Conservation (phyloP, 2,113 vertebrate genomes). For the Boulengeromyrus knoepffleri region DNA sequence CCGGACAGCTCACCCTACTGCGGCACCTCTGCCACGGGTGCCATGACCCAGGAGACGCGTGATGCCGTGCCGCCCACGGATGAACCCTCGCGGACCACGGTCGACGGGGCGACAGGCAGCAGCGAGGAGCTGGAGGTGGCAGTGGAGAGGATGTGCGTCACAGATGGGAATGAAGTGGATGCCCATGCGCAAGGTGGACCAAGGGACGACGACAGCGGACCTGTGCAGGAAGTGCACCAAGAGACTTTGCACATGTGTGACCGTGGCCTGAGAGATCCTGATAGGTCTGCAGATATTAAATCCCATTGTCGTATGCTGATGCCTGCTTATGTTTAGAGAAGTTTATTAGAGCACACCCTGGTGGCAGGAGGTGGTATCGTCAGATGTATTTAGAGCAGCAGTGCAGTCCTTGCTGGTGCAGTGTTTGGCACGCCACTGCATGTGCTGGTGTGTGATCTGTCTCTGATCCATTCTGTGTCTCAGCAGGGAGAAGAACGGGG, state of each 20-base stretch:
- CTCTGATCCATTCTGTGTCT: neutral
- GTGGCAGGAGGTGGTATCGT: neutral
- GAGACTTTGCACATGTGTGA: neutral
- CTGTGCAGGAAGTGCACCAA: neutral
- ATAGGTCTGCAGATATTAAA: constrained; percentile 6
- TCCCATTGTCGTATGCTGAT: neutral
- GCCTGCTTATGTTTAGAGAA: neutral
- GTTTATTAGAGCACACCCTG: neutral
- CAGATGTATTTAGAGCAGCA: neutral
- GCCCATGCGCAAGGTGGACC: constrained; percentile 28
- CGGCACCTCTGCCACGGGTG: constrained; percentile 39
- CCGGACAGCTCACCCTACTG: constrained; percentile 13
- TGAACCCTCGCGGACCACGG: constrained; percentile 3
- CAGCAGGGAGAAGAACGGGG: constrained; percentile 39
- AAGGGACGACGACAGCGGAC: constrained; percentile 48
- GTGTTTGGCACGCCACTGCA: neutral
- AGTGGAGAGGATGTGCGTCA: neutral
- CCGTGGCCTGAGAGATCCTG: neutral
- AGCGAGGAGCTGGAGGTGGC: neutral
- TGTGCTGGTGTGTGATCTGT: neutral
- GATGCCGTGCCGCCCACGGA: constrained; percentile 38
- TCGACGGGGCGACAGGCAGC: constrained; percentile 21
- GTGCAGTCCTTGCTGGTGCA: too few relatives aligned
- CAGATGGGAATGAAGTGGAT: neutral
- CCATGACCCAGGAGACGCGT: constrained; percentile 70